Evolutionary conservation across 2,797 vertebrate species (phyloP), one percentile per base, ranked within the genome.

Genomic region (Podargus strigoides): DNA sequence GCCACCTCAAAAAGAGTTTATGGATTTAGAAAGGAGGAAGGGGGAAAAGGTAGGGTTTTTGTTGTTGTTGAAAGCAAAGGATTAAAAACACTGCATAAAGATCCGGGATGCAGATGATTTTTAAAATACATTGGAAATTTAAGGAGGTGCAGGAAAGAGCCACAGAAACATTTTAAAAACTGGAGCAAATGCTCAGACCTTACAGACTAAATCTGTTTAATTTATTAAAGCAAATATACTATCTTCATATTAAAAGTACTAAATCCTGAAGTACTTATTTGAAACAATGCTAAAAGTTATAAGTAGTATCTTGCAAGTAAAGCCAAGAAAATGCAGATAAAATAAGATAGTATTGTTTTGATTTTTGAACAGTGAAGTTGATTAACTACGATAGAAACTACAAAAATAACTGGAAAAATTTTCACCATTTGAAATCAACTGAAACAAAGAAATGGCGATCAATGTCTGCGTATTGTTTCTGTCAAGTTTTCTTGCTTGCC

Each of bases 11-110:
- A 72, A 87, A 41, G 7, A 0, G 4, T 6, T 69, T 5, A 36
- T 39, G 7, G 30, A 37, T 62, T 63, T 77, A 50, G 15, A 87
- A 49, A 59, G n/a, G 23, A 37, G 69, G 24, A 46, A 78, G 1
- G 1, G 6, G 4, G 0, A 2, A 80, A 58, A 52, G 3, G 15
- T 18, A 34, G 5, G 1, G 19, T 75, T 75, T 85, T 87, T 52
- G 75, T 63, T 20, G 12, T 44, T 69, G 52, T 44, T 44, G 19
- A 94, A 89, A 73, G 2, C 6, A 63, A 82, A 37, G 7, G 2
- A 77, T 67, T 83, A 32, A 73, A 85, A 82, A 42, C 18, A 23
- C 17, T 62, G 5, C 12, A 59, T 47, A 76, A 79, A 62, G 14
- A 41, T 50, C 32, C 4, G 1, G 8, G 24, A 50, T 32, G 7